Evolutionary conservation across 2,113 vertebrate genomes (phyloP).

Genomic region (cattle (Bos taurus)): ARS-UCD2.0 NC_037344.1:46469001-46469500

Average conservation of each 20-base stretch:
- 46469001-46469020: not conserved
- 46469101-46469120: not conserved
- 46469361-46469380: too few species aligned
- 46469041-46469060: not conserved
- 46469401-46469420: too few species aligned
- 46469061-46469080: not conserved
- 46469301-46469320: too few species aligned
- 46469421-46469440: too few species aligned
- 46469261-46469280: not conserved
- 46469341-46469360: rapidly evolving
- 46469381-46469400: too few species aligned
- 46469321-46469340: too few species aligned
- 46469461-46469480: too few species aligned
- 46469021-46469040: not conserved
- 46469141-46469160: not conserved
- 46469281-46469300: not conserved
- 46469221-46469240: not conserved
- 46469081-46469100: not conserved
- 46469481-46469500: not conserved
- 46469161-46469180: too few species aligned
- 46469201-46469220: not conserved
- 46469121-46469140: not conserved
- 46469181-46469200: not conserved
- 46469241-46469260: not conserved
- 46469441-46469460: rapidly evolving